phyloP scores from a whole-genome alignment of 2,888 invertebrate genomes.

The Dilophus febrilis region DNA sequence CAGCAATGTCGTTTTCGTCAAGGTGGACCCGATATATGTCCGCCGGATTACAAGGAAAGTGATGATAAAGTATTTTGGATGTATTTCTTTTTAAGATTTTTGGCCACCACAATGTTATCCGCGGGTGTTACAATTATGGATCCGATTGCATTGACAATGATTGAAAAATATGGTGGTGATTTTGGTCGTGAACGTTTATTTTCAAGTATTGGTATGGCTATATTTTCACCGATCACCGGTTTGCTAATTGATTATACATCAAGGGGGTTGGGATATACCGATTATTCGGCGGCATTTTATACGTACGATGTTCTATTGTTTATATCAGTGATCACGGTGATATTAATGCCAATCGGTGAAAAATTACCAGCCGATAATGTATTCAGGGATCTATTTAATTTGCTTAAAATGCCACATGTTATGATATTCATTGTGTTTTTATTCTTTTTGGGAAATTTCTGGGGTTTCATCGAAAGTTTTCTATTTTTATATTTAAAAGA shows the following conservation, averaged over 20 bases:
- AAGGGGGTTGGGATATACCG: conserved; percentile 48
- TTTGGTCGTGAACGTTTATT: conserved; percentile 66
- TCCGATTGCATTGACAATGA: conserved; percentile 71
- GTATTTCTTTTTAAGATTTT: conserved; percentile 54
- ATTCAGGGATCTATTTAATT: conserved; percentile 52
- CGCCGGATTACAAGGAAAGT: conserved; percentile 61
- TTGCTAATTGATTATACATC: conserved; percentile 49
- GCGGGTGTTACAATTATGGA: conserved; percentile 81
- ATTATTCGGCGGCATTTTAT: conserved; percentile 79
- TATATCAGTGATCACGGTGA: conserved; percentile 54
- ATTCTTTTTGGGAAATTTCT: conserved; percentile 67
- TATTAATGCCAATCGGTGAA: conserved; percentile 60
- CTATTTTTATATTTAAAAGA: conserved; percentile 73
- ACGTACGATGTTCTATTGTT: conserved; percentile 56
- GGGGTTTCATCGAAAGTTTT: conserved; percentile 81
- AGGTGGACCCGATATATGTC: conserved; percentile 61
- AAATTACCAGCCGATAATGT: conserved; percentile 64
- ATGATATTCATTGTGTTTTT: conserved; percentile 65
- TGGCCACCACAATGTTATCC: conserved; percentile 65
- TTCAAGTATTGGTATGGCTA: conserved; percentile 67
- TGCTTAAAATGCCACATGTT: conserved; percentile 63
- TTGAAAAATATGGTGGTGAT: conserved; percentile 67
- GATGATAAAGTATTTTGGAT: conserved; percentile 66
- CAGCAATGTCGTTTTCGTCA: conserved; percentile 58
- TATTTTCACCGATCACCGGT: conserved; percentile 66